phyloP scores from a whole-genome alignment of 2,797 vertebrate species.

The Emydoidea blandingii region DNA sequence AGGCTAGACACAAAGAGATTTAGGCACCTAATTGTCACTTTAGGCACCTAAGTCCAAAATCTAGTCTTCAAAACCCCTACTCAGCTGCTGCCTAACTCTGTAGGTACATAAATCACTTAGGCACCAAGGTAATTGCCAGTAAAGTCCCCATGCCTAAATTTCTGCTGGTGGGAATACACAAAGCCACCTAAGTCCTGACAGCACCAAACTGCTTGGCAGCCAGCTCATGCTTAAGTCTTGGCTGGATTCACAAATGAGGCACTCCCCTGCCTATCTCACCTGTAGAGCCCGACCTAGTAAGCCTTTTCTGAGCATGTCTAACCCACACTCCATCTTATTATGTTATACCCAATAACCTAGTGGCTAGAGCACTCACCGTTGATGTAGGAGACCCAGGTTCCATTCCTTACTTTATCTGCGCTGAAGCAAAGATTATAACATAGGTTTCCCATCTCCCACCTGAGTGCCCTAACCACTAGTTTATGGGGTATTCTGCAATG shows the following conservation, averaged over 20 bases:
- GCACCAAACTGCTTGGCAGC: too few relatives aligned
- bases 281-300: too few relatives aligned
- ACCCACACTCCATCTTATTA: neutral
- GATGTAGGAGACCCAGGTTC: neutral
- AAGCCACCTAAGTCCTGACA: too few relatives aligned
- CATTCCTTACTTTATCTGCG: neutral
- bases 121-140: too few relatives aligned
- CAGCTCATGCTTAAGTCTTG: too few relatives aligned
- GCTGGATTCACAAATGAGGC: too few relatives aligned
- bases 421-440: neutral
- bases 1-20: neutral
- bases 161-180: too few relatives aligned
- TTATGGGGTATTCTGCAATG: neutral
- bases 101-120: neutral
- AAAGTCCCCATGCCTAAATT: too few relatives aligned
- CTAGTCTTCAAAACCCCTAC: neutral
- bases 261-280: too few relatives aligned
- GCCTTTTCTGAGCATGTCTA: too few relatives aligned
- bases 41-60: neutral
- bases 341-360: neutral
- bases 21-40: neutral
- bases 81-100: neutral
- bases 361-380: neutral
- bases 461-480: neutral
- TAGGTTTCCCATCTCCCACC: neutral